Evolutionary conservation across 2,888 invertebrate species (phyloP).

Genomic region (Seladonia tumulorum): DNA sequence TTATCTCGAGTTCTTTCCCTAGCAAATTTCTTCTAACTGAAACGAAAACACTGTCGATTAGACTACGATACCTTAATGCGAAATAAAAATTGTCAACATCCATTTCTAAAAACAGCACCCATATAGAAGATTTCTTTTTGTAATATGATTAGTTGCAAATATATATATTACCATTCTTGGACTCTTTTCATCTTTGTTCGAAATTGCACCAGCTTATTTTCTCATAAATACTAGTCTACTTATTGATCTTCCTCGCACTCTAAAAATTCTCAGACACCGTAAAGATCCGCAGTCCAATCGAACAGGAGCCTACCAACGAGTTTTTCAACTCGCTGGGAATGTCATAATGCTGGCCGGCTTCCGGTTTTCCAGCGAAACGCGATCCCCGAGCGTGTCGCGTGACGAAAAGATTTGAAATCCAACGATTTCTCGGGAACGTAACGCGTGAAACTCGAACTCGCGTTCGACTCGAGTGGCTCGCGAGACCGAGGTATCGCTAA

Average conservation of each 20-base stretch:
- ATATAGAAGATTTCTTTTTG: not conserved
- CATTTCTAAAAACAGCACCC: too few relatives aligned
- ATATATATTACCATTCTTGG: too few relatives aligned
- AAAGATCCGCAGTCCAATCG: not conserved
- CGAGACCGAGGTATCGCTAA: slow-evolving; percentile 70
- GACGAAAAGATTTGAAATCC: not conserved
- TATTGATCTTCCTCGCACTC: too few relatives aligned
- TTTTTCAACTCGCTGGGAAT: not conserved
- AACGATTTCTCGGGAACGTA: not conserved
- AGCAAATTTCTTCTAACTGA: not conserved
- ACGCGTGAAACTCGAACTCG: not conserved
- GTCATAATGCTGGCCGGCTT: not conserved
- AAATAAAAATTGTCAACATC: too few relatives aligned
- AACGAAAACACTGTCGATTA: not conserved
- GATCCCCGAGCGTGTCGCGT: not conserved
- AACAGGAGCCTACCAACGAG: not conserved
- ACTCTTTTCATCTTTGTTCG: too few relatives aligned
- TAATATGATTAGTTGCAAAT: not conserved
- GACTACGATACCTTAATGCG: not conserved
- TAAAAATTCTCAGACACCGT: not conserved
- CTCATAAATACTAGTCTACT: too few relatives aligned
- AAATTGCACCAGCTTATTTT: too few relatives aligned
- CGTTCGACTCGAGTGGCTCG: slow-evolving; percentile 52
- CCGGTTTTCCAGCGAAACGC: not conserved
- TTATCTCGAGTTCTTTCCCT: not conserved